Conservation (phyloP, 2,797 vertebrate species). For the Pteropus rufus region DNA sequence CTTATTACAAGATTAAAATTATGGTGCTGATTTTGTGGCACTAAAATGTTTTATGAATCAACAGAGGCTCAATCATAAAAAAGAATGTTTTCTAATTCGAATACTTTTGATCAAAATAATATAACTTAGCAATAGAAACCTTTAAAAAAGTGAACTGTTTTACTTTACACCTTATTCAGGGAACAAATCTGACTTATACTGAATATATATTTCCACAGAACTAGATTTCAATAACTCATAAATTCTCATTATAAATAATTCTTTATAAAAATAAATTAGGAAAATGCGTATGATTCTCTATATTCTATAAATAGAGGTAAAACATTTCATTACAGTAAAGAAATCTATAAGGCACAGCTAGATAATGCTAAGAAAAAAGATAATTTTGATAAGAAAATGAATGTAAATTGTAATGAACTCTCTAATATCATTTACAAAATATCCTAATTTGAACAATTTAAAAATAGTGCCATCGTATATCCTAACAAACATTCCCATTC, state of each 20-base stretch:
- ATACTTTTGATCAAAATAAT: conserved; percentile 23
- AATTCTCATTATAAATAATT: conserved; percentile 14
- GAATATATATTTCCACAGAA: background rate
- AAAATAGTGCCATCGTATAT: conserved; percentile 2
- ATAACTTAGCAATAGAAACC: background rate
- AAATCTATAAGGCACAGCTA: background rate
- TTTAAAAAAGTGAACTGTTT: background rate
- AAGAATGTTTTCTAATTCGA: background rate
- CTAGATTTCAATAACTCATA: background rate
- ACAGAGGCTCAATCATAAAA: background rate
- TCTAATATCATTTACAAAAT: background rate
- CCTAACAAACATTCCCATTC: conserved; percentile 21
- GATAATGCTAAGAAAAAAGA: conserved; percentile 11
- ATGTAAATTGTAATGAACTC: conserved; percentile 19
- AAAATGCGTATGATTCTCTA: background rate
- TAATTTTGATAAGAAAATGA: conserved; percentile 42
- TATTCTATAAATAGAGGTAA: background rate
- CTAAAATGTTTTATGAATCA: background rate
- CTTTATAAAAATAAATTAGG: background rate
- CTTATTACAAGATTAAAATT: background rate
- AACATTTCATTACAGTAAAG: background rate
- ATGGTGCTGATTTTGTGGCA: background rate
- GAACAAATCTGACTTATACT: conserved; percentile 6
- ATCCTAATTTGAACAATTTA: conserved; percentile 23
- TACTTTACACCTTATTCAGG: background rate